Evolutionary conservation across 1,140 invertebrate genomes (phyloP).

Genomic region (Parasteatoda tepidariorum): DNA sequence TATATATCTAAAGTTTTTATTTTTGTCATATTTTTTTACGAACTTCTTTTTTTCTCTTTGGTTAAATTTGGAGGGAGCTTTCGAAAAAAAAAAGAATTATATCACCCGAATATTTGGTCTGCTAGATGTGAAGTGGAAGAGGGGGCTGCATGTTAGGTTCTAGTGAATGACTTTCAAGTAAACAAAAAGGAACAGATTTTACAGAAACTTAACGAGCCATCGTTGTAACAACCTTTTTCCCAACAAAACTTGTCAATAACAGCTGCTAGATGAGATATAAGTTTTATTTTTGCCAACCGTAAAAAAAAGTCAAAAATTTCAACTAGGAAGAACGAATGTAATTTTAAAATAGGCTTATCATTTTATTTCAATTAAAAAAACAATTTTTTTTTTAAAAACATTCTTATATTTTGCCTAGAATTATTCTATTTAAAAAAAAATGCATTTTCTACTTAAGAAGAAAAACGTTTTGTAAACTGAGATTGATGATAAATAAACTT

Average conservation of each 20-base stretch:
- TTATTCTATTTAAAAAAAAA: too few relatives aligned
- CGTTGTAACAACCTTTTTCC: background rate
- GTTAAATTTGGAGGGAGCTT: background rate
- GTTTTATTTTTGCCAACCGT: background rate
- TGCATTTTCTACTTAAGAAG: too few relatives aligned
- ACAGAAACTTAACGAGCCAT: background rate
- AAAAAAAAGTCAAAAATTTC: background rate
- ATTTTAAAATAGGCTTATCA: too few relatives aligned
- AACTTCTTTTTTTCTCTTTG: background rate
- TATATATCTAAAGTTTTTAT: background rate
- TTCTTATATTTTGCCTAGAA: too few relatives aligned
- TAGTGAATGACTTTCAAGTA: background rate
- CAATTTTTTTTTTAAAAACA: too few relatives aligned
- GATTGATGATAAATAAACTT: too few relatives aligned
- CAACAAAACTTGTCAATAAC: background rate
- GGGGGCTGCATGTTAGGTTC: background rate
- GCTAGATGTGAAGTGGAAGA: background rate
- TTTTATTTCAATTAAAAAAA: too few relatives aligned
- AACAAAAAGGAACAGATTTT: background rate
- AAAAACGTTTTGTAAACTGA: too few relatives aligned
- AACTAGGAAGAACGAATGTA: background rate
- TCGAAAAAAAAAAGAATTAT: background rate
- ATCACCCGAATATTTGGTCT: slow-evolving; percentile 6
- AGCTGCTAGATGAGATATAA: background rate
- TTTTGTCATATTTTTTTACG: background rate